Conservation (phyloP, 2,113 vertebrate species). For the Pygoscelis adeliae region DNA sequence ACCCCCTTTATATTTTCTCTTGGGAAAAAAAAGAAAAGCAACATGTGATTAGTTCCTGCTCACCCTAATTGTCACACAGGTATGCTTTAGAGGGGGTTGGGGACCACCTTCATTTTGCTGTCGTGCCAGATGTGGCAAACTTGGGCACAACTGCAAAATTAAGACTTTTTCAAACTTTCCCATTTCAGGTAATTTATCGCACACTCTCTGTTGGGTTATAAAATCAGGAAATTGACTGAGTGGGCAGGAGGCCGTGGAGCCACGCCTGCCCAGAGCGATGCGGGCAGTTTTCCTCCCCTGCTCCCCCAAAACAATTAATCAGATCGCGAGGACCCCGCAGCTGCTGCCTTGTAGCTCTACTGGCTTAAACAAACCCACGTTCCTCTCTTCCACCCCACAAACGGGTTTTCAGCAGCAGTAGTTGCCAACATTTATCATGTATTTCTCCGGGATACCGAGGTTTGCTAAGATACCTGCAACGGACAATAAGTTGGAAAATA, state of each 20-base stretch:
- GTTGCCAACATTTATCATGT: background rate
- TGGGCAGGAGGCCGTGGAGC: rapidly evolving
- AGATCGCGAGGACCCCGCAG: no score
- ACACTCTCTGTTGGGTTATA: background rate
- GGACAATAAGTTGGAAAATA: background rate
- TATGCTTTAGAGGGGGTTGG: background rate
- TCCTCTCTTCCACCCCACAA: background rate
- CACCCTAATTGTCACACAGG: background rate
- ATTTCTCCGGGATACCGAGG: background rate
- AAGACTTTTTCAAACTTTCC: background rate
- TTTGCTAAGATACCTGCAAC: background rate
- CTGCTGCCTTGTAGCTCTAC: background rate
- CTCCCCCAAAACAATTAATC: background rate
- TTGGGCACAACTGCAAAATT: background rate
- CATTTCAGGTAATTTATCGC: background rate
- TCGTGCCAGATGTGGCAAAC: background rate
- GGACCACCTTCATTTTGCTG: background rate
- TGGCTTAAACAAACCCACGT: background rate
- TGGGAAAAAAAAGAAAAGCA: background rate
- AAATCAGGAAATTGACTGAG: background rate
- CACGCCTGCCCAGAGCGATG: background rate
- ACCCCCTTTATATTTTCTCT: background rate
- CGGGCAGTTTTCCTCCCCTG: background rate
- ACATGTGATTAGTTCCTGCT: background rate
- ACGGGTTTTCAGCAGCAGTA: rapidly evolving